A percentile compares a stretch with the other conserved stretches of the same genome.
These are phyloP conservation scores for Pantherophis alleghaniensis DNA, from an alignment of 2,797 vertebrate genomes.

Conservation along the genomic window DNA sequence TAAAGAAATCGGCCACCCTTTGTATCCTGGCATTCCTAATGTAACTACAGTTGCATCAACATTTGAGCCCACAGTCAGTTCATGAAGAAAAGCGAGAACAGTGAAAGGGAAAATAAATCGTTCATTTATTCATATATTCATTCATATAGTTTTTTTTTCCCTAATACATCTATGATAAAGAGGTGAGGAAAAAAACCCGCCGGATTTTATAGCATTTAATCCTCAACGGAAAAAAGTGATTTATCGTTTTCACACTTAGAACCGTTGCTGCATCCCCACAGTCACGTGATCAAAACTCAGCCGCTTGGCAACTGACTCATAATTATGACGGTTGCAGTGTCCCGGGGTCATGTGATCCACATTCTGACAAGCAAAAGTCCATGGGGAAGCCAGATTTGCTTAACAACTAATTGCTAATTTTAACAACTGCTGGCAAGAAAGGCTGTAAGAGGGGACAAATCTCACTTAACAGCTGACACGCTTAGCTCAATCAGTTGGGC, in stretches of 20 bases:
- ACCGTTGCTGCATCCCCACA: neutral
- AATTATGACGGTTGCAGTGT: neutral
- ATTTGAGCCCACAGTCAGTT: neutral
- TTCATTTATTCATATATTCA: neutral
- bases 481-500: neutral
- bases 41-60: slow-evolving; percentile 30
- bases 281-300: neutral
- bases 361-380: too few species aligned
- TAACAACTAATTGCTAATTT: neutral
- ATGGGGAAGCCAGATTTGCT: too few species aligned
- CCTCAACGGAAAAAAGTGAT: neutral
- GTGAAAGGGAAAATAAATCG: neutral
- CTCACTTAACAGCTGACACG: neutral
- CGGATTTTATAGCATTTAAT: neutral
- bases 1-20: slow-evolving; percentile 39
- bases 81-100: neutral
- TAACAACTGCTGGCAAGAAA: neutral
- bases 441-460: neutral
- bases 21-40: neutral
- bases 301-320: neutral
- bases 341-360: too few species aligned
- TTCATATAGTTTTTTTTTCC: neutral
- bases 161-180: neutral
- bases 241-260: neutral
- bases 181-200: neutral